These are phyloP conservation scores for Tetrao urogallus DNA, from an alignment of 2,113 vertebrate genomes.

Conservation along the genomic window DNA sequence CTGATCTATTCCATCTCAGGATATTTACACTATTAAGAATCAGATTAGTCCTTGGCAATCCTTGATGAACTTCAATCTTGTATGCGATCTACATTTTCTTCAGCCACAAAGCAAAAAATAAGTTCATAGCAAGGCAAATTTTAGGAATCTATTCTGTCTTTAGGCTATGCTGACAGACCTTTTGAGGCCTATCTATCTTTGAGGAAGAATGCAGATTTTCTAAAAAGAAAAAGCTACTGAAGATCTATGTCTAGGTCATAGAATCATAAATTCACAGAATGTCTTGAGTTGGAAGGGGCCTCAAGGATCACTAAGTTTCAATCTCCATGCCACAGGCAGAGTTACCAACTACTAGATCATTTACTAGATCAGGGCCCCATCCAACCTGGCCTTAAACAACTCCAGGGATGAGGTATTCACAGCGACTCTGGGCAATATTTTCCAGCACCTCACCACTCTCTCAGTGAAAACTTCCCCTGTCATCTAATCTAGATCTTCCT, in stretches of 20 bases:
- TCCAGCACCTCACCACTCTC: no score
- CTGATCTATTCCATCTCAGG: not conserved
- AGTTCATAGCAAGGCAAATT: not conserved
- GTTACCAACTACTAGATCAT: no score
- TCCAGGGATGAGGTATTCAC: no score
- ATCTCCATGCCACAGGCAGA: no score
- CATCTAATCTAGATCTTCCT: no score
- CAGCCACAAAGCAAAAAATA: not conserved
- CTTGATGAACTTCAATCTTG: not conserved
- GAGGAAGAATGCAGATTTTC: not conserved
- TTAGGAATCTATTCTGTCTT: not conserved
- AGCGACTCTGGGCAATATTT: no score
- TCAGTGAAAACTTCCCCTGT: no score
- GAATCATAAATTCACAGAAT: no score
- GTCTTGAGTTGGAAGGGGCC: no score
- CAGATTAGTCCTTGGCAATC: not conserved
- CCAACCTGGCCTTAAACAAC: no score
- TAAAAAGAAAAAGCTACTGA: not conserved
- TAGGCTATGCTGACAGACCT: not conserved
- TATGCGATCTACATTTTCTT: not conserved
- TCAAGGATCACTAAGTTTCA: no score
- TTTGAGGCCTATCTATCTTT: not conserved
- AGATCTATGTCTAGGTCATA: not conserved
- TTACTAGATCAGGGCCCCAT: no score
- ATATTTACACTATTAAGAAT: not conserved